A percentile compares a stretch with the other conserved stretches of the same genome.
Evolutionary conservation across 2,888 invertebrate species (phyloP).

Genomic region (Horisme vitalbata): DNA sequence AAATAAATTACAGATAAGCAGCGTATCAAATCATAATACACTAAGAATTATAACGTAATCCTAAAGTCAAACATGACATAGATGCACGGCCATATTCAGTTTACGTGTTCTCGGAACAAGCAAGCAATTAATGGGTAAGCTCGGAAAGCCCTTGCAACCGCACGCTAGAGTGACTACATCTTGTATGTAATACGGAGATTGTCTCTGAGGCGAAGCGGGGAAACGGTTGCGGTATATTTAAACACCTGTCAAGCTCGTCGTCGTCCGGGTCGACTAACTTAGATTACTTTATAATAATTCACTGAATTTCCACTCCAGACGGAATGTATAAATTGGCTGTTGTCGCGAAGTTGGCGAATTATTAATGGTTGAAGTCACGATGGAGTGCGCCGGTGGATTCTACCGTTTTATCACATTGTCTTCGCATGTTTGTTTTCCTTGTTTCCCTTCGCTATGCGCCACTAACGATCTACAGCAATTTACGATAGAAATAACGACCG

Average conservation of each 20-base stretch:
- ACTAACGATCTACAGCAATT: slow-evolving; percentile 59
- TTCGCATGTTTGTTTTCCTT: slow-evolving; percentile 54
- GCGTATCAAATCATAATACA: slow-evolving; percentile 14
- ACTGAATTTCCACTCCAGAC: slow-evolving; percentile 64
- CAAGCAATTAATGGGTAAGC: slow-evolving; percentile 55
- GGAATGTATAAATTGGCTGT: slow-evolving; percentile 69
- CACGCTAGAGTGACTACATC: slow-evolving; percentile 55
- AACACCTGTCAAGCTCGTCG: slow-evolving; percentile 73
- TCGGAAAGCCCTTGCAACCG: slow-evolving; percentile 54
- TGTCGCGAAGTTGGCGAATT: slow-evolving; percentile 64
- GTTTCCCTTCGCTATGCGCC: slow-evolving; percentile 44
- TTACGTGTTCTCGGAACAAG: slow-evolving; percentile 32
- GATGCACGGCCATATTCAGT: slow-evolving; percentile 30
- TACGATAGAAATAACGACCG: slow-evolving; percentile 58
- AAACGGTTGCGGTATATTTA: slow-evolving; percentile 65
- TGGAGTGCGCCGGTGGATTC: slow-evolving; percentile 46
- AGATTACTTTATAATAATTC: slow-evolving; percentile 79
- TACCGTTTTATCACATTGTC: slow-evolving; percentile 59
- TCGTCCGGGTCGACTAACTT: slow-evolving; percentile 69
- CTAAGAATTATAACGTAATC: slow-evolving; percentile 17
- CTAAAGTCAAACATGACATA: slow-evolving; percentile 29
- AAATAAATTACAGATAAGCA: neutral
- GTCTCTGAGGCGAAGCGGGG: slow-evolving; percentile 46
- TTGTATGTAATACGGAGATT: slow-evolving; percentile 57
- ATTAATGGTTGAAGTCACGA: slow-evolving; percentile 62